These are phyloP conservation scores for Apis laboriosa DNA, from an alignment of 1,140 invertebrate genomes.

Conservation along the genomic window DNA sequence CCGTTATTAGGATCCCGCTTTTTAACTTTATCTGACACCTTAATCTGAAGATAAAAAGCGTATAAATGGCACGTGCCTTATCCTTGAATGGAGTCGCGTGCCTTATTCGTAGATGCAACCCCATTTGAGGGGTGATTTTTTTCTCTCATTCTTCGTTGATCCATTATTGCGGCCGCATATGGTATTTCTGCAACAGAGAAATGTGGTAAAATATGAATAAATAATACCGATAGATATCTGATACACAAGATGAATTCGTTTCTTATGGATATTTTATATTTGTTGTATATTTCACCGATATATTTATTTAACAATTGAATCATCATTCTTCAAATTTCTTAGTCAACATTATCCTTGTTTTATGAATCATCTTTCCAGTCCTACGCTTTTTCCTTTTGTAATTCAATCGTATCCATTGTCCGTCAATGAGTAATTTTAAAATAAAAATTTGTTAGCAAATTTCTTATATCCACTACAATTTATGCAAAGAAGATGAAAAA, in stretches of 20 bases:
- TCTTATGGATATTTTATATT: not conserved
- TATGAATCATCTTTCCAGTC: too few relatives aligned
- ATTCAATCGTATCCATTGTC: too few relatives aligned
- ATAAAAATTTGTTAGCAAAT: too few relatives aligned
- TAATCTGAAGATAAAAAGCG: slow-evolving; percentile 60
- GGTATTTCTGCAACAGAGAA: not conserved
- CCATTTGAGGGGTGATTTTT: slow-evolving; percentile 42
- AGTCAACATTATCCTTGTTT: too few relatives aligned
- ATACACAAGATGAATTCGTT: not conserved
- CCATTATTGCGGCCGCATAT: slow-evolving; percentile 41
- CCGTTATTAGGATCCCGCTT: slow-evolving; percentile 34
- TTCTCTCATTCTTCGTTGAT: slow-evolving; percentile 26
- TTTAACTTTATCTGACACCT: slow-evolving; percentile 47
- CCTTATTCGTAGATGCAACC: not conserved
- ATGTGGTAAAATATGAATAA: slow-evolving; percentile 8
- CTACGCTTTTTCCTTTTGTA: not conserved
- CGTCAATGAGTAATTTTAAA: too few relatives aligned
- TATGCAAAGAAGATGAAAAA: not conserved
- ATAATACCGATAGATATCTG: slow-evolving; percentile 1
- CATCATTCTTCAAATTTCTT: too few relatives aligned
- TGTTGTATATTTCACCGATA: too few relatives aligned
- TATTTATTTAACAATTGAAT: too few relatives aligned
- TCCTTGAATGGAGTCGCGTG: slow-evolving; percentile 49
- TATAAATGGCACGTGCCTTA: slow-evolving; percentile 55
- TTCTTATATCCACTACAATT: too few relatives aligned